phyloP scores from a whole-genome alignment of 1,140 invertebrate species.

The Scaptomyza pallida region DNA sequence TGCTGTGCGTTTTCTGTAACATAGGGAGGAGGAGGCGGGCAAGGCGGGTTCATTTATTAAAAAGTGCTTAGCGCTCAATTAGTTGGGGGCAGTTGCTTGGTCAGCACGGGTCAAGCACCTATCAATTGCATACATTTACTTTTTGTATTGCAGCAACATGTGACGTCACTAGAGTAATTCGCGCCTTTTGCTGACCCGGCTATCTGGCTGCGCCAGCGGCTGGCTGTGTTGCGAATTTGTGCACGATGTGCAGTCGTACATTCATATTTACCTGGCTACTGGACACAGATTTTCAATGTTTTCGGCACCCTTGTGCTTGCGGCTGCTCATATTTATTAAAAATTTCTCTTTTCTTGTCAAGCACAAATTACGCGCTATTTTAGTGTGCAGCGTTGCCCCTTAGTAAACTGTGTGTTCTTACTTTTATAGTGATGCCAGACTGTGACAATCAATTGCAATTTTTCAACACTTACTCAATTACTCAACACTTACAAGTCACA shows the following conservation, averaged over 20 bases:
- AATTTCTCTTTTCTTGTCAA: conserved; percentile 42
- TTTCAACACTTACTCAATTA: conserved; percentile 5
- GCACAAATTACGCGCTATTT: conserved; percentile 76
- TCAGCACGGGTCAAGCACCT: conserved; percentile 73
- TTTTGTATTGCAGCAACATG: conserved; percentile 29
- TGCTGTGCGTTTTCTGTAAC: conserved; percentile 71
- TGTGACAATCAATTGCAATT: not conserved
- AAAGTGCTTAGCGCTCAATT: conserved; percentile 36
- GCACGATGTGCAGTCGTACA: not conserved
- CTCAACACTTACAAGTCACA: conserved; percentile 23
- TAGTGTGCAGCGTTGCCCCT: conserved; percentile 39
- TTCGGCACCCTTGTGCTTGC: conserved; percentile 67
- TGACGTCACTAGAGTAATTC: conserved; percentile 60
- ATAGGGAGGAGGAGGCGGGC: not conserved
- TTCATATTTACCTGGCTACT: conserved; percentile 62
- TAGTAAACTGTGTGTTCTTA: not conserved
- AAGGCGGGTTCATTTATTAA: conserved; percentile 37
- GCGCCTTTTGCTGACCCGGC: conserved; percentile 39
- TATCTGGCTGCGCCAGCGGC: not conserved
- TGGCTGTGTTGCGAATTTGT: not conserved
- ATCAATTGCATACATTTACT: conserved; percentile 37
- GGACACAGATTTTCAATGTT: conserved; percentile 83
- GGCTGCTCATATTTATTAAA: conserved; percentile 71
- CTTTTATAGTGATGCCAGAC: conserved; percentile 11
- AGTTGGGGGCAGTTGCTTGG: conserved; percentile 37